phyloP scores from a whole-genome alignment of 2,797 vertebrate species.

The Selene dorsalis region DNA sequence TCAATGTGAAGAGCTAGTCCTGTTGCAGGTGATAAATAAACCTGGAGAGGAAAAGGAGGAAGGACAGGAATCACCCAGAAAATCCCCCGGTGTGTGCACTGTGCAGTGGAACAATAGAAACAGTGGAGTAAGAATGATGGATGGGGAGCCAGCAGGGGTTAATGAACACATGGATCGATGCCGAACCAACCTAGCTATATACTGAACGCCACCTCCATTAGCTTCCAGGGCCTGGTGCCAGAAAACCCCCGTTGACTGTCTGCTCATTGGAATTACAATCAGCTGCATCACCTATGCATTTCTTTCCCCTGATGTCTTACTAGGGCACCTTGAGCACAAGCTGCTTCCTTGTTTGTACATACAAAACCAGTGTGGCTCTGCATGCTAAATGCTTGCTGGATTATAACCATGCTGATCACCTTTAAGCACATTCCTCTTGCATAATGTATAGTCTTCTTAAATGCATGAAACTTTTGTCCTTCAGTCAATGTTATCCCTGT shows the following conservation, averaged over 20 bases:
- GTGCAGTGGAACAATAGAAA: conserved; percentile 54
- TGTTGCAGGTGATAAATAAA: neutral
- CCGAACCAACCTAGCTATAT: conserved; percentile 52
- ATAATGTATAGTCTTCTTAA: neutral
- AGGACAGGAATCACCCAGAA: conserved; percentile 2
- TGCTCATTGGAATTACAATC: conserved; percentile 65
- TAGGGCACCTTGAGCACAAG: conserved; percentile 32
- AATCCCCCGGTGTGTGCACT: conserved; percentile 31
- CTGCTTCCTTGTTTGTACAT: conserved; percentile 15
- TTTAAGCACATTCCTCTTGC: neutral
- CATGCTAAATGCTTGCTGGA: neutral
- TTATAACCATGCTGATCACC: neutral
- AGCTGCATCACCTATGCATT: conserved; percentile 53
- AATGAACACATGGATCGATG: conserved; percentile 73
- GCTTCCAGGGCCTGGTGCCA: conserved; percentile 46
- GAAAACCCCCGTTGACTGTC: conserved; percentile 63
- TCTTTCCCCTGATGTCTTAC: conserved; percentile 48
- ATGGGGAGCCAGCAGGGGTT: conserved; percentile 75
- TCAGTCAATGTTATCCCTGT: neutral
- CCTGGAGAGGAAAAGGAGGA: neutral
- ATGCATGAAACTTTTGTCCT: neutral
- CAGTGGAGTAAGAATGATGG: conserved; percentile 71
- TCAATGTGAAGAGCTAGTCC: neutral
- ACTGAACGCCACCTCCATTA: conserved; percentile 57
- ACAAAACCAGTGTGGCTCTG: conserved; percentile 7